Evolutionary conservation across 2,797 vertebrate species (phyloP), one percentile per base, ranked within the genome.

Genomic region (Valencia hispanica): DNA sequence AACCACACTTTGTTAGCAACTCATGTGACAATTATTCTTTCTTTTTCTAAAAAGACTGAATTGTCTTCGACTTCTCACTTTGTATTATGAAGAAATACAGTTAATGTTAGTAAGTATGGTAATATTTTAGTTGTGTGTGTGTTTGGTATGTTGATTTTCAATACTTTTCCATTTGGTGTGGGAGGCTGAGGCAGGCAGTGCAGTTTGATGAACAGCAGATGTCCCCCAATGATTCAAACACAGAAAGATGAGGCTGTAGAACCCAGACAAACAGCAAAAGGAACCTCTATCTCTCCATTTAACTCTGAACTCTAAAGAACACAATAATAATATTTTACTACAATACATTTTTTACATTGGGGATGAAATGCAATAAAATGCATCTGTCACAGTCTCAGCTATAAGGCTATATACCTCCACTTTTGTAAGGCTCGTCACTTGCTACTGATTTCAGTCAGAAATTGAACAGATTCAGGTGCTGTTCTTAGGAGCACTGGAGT

Each of bases 361-460:
- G 45, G 9, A 79, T 20, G 45, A 89, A 90, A 87, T 79, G 77
- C 78, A 90, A 90, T 93, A 68, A 85, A 90, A 89, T 87, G 82
- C 86, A 84, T 80, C 74, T 80, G 83, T 65, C 83, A 78, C 75
- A 82, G 69, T 80, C 57, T 7, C 73, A 86, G 77, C 53, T 55
- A n/a, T 36, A 77, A 73, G 39, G 55, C 66, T 39, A 71, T 63
- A 65, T 71, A 75, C 41, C 70, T 74, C 72, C 41, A 51, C 32
- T 59, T 76, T 61, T 12, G 55, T 1, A 55, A 75, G 36, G 17
- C 47, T n/a, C 25, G 2, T 15, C 10, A 32, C n/a, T 61, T 66
- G 72, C 80, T 79, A 14, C 30, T 47, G 30, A 27, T 25, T 1
- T 45, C 11, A 45, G 43, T 45, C 11, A 45, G 1, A 45, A 0